Base-by-base conservation (phyloP, 2,113 vertebrate genomes). In the Toxotes chatareus region DNA sequence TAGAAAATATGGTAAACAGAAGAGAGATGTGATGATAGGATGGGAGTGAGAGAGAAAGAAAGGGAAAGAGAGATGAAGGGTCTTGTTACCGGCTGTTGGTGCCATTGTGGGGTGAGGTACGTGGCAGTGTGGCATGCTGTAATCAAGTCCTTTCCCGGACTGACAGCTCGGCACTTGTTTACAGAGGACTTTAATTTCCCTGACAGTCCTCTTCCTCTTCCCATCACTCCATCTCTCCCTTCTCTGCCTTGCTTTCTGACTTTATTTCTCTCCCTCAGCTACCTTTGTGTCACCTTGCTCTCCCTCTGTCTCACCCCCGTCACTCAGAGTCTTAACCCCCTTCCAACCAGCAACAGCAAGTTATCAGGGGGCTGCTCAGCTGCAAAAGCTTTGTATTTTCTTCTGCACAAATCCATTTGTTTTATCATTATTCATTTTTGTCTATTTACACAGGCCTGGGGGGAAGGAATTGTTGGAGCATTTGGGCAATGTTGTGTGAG, bases 111-210 rank as follows among this genome's bases (percentile, higher is more conserved):
- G 57, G 69, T 62, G 64, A 84, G 80, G 73, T 80, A 79, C 57
- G 42, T 36, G 51, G 32, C 40, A 46, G 21, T 49, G 73, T 78
- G 79, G 74, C 82, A 90, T n/a, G 66, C 73, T 92, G 84, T 93
- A 94, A 95, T 95, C 93, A 94, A 93, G 94, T 92, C 84, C 85
- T 94, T 85, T 72, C 71, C 16, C 5, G 12, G 60, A 63, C 84
- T 87, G 93, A 93, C 93, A 94, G 91, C 71, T 86, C 68, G 36
- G 73, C 86, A 78, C 84, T 90, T 89, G 85, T 88, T 93, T 92
- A 93, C 88, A 79, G 79, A 91, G 72, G 84, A 85, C 89, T 87
- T 93, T 87, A 77, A 91, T 92, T 93, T 85, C 60, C 78, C 87
- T 84, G 92, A 86, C 87, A 91, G 75, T 79, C 86, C 42, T 84